phyloP scores from a whole-genome alignment of 2,888 invertebrate species.

The Sipunculus nudus region DNA sequence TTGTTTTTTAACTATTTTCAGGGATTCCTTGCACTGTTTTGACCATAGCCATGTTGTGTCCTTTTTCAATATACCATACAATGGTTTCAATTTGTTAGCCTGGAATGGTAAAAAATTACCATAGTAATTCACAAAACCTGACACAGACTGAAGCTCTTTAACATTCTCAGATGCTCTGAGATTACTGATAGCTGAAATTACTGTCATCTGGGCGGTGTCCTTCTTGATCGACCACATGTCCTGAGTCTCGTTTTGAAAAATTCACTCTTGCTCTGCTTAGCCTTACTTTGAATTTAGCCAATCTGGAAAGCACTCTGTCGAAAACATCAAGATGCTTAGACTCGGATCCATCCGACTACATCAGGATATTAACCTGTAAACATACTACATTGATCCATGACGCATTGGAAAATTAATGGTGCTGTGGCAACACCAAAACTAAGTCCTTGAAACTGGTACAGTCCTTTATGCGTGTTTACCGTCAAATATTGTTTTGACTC shows the following conservation, averaged over 20 bases:
- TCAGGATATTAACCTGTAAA: neutral
- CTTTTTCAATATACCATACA: neutral
- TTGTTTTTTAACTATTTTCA: neutral
- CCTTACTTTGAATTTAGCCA: neutral
- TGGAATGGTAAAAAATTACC: neutral
- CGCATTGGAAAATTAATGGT: neutral
- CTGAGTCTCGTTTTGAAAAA: neutral
- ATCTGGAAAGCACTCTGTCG: neutral
- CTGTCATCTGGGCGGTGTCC: neutral
- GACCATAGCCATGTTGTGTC: neutral
- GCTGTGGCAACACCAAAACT: constrained; percentile 6
- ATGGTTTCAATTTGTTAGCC: neutral
- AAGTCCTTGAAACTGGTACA: neutral
- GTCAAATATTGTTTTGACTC: constrained; percentile 3
- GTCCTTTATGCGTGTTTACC: constrained; percentile 9
- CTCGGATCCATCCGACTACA: no score
- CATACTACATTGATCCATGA: constrained; percentile 9
- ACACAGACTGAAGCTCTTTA: neutral
- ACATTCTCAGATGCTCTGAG: neutral
- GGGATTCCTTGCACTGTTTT: neutral
- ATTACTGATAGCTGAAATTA: no score
- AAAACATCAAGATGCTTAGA: no score
- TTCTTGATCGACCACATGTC: neutral
- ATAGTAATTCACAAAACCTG: neutral
- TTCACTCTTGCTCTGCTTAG: neutral